phyloP scores from a whole-genome alignment of 2,888 invertebrate genomes.

The Penaeus monodon region DNA sequence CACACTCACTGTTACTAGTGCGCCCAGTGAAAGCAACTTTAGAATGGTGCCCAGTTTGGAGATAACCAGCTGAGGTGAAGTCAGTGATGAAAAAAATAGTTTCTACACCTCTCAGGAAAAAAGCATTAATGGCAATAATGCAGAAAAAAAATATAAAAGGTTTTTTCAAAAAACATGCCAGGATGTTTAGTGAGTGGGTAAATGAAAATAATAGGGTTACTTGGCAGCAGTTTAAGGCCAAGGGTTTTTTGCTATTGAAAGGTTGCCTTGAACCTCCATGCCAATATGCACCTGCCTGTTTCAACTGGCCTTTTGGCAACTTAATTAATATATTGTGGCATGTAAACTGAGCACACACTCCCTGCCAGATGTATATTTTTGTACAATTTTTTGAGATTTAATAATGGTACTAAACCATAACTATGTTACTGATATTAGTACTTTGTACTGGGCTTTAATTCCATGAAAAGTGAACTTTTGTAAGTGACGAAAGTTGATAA shows the following conservation, averaged over 20 bases:
- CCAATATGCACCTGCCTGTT: conserved; percentile 39
- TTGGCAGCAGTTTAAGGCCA: conserved; percentile 8
- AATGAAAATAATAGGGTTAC: conserved; percentile 25
- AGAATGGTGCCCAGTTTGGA: neutral
- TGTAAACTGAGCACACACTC: conserved; percentile 56
- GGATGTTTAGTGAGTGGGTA: conserved; percentile 1
- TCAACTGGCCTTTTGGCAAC: conserved; percentile 37
- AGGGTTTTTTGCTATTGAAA: conserved; percentile 20
- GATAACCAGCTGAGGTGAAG: conserved; percentile 23
- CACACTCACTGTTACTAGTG: conserved; percentile 3
- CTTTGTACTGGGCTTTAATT: conserved; percentile 58
- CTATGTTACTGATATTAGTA: conserved; percentile 46
- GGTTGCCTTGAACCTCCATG: conserved; percentile 25
- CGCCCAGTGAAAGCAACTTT: neutral
- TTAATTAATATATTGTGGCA: conserved; percentile 47
- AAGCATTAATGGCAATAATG: conserved; percentile 30
- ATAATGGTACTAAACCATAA: conserved; percentile 56
- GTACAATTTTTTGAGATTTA: conserved; percentile 59
- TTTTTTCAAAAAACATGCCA: neutral
- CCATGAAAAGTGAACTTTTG: conserved; percentile 50
- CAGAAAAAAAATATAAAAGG: conserved; percentile 8
- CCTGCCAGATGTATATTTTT: conserved; percentile 62
- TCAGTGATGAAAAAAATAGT: conserved; percentile 6
- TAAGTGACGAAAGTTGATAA: conserved; percentile 52
- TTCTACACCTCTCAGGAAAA: conserved; percentile 32